Percentiles rank a stretch among this genome's conserved stretches.
Evolutionary conservation across 2,797 vertebrate genomes (phyloP).

Genomic region (Ciconia nigra): DNA sequence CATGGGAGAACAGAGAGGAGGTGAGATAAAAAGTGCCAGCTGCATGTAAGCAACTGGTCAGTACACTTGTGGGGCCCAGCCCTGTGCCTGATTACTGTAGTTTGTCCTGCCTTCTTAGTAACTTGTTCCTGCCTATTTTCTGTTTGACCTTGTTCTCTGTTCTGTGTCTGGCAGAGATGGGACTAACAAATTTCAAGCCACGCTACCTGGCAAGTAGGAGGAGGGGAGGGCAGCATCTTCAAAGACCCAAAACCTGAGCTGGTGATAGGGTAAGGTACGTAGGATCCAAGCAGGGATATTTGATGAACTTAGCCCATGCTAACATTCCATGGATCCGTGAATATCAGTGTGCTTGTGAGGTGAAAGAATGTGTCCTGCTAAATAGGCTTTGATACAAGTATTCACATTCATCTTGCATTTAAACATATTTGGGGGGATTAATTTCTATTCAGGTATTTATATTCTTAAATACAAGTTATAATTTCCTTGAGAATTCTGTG

Average conservation of each 20-base stretch:
- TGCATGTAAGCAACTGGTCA: not conserved
- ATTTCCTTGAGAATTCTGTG: not conserved
- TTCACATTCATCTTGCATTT: not conserved
- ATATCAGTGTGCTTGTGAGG: not conserved
- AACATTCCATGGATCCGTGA: not conserved
- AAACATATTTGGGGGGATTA: not conserved
- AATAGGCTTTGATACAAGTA: not conserved
- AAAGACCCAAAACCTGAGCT: not conserved
- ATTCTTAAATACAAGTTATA: not conserved
- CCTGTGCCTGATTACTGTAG: not conserved
- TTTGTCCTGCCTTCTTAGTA: not conserved
- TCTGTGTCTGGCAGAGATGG: not conserved
- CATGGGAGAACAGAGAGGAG: not conserved
- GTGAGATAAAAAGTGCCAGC: not conserved
- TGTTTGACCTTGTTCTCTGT: not conserved
- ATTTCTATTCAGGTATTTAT: not conserved
- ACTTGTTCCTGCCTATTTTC: not conserved
- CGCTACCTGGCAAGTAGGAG: not conserved
- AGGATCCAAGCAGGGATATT: not conserved
- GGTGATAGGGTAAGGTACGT: not conserved
- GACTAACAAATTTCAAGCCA: not conserved
- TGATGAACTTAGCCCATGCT: not conserved
- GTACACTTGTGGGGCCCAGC: too few species aligned
- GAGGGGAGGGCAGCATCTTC: not conserved
- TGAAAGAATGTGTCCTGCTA: not conserved